Evolutionary conservation across 37 sponge, comb jelly and placozoan genomes (phyloP), one percentile per base, ranked within the genome.

Genomic region (Hormiphora californensis): DNA sequence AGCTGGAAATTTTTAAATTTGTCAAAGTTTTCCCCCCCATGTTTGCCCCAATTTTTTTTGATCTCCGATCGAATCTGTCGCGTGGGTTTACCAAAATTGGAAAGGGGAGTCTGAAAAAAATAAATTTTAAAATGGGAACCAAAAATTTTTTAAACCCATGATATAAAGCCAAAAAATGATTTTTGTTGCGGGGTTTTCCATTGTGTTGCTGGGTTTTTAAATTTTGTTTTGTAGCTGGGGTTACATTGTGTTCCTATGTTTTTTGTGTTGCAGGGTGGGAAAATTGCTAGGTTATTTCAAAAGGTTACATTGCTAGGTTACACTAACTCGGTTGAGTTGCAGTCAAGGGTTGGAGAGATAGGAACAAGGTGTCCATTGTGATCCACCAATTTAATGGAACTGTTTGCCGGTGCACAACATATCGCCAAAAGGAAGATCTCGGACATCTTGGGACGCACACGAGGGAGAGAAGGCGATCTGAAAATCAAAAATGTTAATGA

Each of bases 31-130:
- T 65, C 37, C 17, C n/a, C n/a, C 67, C 67, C 67, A 65, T 65
- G 17, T 65, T 65, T 31, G 67, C 34, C 37, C 32, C 37, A 7
- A 65, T 17, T 65, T 31, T n/a, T 65, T 33, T 65, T 65, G 9
- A 65, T 65, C 67, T 65, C 67, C 67, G 8, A 65, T 65, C 9
- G 67, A 65, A 28, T 65, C 67, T 65, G 38, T 65, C 67, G 38
- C 9, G 7, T 65, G 67, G 32, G 15, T 35, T 65, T 5, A 65
- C 67, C 2, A 65, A 5, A 65, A 65, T 35, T 19, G 11, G 37
- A 34, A 36, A 65, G 38, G 67, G 67, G 38, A 36, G 32, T 4
- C 67, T 65, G 67, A 12, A 65, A 31, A 30, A 31, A 28, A 7
- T 21, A 12, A 46, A 46, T 46, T 46, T 8, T 17, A 46, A 46